A percentile compares a stretch with the other conserved stretches of the same genome.
Conservation (phyloP, 2,888 invertebrate species). For the Nymphalis polychloros region DNA sequence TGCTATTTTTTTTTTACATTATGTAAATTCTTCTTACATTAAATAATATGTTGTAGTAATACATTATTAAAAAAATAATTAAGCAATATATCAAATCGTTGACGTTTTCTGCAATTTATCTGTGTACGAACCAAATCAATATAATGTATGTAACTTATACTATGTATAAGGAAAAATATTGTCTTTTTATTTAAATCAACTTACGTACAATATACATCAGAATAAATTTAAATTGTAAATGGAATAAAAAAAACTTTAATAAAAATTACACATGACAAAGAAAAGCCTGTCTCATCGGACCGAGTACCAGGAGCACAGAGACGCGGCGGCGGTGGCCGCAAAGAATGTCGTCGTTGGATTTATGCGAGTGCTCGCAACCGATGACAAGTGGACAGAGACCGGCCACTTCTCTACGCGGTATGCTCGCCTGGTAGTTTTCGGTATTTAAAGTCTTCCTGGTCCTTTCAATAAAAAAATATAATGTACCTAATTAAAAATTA, state of each 20-base stretch:
- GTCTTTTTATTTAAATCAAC: not conserved
- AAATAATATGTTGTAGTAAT: not conserved
- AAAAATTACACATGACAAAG: constrained; percentile 31
- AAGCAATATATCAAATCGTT: too few species aligned
- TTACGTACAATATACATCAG: not conserved
- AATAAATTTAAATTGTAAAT: constrained; percentile 11
- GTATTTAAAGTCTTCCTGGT: constrained; percentile 8
- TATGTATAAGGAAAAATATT: not conserved
- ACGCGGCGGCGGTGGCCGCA: constrained; percentile 59
- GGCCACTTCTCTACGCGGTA: constrained; percentile 59
- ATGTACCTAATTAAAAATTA: not conserved
- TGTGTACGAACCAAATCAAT: not conserved
- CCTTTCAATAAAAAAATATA: not conserved
- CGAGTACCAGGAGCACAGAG: constrained; percentile 53
- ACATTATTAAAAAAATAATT: too few species aligned
- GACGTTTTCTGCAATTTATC: too few species aligned
- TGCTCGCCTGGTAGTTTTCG: constrained; percentile 56
- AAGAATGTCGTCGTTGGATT: constrained; percentile 71
- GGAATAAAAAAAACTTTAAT: not conserved
- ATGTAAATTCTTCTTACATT: not conserved
- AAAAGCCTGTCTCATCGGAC: constrained; percentile 43
- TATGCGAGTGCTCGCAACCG: constrained; percentile 62
- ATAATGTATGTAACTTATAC: not conserved
- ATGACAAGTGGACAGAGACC: constrained; percentile 61
- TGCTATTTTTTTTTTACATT: not conserved